Conservation (phyloP, 1,140 invertebrate genomes). For the Rhyzopertha dominica region DNA sequence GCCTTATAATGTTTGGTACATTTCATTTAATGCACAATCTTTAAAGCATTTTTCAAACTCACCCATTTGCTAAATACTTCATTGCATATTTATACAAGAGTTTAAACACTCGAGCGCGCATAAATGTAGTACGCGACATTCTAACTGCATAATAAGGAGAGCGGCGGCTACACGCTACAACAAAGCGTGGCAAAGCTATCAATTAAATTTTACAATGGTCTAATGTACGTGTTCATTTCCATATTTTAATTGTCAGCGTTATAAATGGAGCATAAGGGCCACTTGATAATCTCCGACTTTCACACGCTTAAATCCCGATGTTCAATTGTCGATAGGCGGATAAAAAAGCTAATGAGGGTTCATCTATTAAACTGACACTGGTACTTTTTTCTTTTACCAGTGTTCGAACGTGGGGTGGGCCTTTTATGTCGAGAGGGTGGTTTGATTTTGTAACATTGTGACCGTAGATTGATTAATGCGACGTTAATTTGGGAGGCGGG, state of each 20-base stretch:
- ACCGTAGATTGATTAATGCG: slow-evolving; percentile 36
- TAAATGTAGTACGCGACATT: too few species aligned
- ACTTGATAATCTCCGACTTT: slow-evolving; percentile 28
- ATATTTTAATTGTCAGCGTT: slow-evolving; percentile 20
- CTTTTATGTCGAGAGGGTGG: slow-evolving; percentile 17
- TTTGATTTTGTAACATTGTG: slow-evolving; percentile 28
- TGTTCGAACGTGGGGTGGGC: slow-evolving; percentile 17
- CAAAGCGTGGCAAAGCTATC: slow-evolving; percentile 4
- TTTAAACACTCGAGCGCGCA: too few species aligned
- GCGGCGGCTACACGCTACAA: too few species aligned
- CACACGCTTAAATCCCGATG: slow-evolving; percentile 33
- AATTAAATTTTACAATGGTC: neutral
- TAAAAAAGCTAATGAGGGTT: slow-evolving; percentile 37
- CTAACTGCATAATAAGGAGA: too few species aligned
- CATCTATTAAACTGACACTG: slow-evolving; percentile 37
- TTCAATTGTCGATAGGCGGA: slow-evolving; percentile 27
- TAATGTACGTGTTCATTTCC: slow-evolving; percentile 9
- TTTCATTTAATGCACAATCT: too few species aligned
- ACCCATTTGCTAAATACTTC: too few species aligned
- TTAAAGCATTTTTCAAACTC: too few species aligned
- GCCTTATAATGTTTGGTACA: too few species aligned
- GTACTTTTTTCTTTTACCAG: slow-evolving; percentile 29
- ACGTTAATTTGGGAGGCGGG: slow-evolving; percentile 34
- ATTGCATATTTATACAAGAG: too few species aligned
- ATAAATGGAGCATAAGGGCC: slow-evolving; percentile 26